Evolutionary conservation across 2,113 vertebrate genomes (phyloP).

Genomic region (Ornithorhynchus anatinus): DNA sequence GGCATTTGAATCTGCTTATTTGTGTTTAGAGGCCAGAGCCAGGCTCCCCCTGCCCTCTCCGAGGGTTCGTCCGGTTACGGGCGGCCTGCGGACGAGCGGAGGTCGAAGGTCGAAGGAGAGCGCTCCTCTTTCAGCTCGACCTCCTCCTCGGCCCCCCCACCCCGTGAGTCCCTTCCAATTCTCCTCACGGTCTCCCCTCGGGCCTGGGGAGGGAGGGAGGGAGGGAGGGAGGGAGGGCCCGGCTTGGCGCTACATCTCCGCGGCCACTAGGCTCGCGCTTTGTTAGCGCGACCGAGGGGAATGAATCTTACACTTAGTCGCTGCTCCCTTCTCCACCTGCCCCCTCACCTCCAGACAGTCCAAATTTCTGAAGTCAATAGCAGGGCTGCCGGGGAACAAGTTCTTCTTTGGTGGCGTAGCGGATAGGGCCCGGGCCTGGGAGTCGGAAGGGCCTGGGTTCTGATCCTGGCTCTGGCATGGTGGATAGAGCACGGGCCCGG

Average conservation of each 20-base stretch:
- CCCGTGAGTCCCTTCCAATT: too few species aligned
- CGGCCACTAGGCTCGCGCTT: background rate
- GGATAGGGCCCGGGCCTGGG: too few species aligned
- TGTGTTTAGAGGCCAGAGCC: background rate
- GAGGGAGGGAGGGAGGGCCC: background rate
- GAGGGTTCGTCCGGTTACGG: background rate
- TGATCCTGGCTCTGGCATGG: too few species aligned
- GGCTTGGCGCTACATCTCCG: background rate
- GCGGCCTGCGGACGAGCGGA: conserved; percentile 9
- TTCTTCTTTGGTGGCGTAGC: too few species aligned
- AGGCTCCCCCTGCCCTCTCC: background rate
- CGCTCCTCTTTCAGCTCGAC: conserved; percentile 28
- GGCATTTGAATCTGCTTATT: background rate
- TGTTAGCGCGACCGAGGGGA: background rate
- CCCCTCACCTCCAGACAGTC: too few species aligned
- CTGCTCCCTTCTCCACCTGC: too few species aligned
- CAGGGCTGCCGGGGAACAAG: too few species aligned
- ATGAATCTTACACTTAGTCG: background rate
- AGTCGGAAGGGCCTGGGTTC: too few species aligned
- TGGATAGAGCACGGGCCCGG: too few species aligned
- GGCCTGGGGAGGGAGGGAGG: conserved; percentile 19
- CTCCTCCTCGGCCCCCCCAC: background rate
- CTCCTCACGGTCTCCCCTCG: too few species aligned
- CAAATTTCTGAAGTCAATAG: too few species aligned
- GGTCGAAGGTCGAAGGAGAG: conserved; percentile 41